Evolutionary conservation across 2,888 invertebrate genomes (phyloP).

Genomic region (Allolobophora icterica): DNA sequence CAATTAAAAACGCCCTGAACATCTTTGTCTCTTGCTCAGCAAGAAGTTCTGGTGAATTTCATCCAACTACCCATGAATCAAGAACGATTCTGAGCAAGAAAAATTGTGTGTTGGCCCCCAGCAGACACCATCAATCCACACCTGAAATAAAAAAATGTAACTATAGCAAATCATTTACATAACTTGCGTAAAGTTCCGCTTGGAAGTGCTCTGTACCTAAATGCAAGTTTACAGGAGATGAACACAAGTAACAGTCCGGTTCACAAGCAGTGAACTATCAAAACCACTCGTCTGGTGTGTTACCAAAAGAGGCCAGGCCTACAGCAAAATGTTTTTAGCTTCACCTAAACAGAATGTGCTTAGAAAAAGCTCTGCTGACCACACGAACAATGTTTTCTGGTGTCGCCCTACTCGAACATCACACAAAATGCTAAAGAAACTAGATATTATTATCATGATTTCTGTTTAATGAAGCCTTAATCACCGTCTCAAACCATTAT

Average conservation of each 20-base stretch:
- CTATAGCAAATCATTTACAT: background rate
- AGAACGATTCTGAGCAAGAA: constrained; percentile 41
- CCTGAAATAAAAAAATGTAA: constrained; percentile 36
- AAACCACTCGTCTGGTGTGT: no score
- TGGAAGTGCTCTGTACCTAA: background rate
- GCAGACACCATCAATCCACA: constrained; percentile 45
- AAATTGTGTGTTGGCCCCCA: constrained; percentile 49
- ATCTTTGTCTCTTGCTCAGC: background rate
- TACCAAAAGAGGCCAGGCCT: no score
- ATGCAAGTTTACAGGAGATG: no score
- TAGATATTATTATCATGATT: no score
- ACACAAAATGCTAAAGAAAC: background rate
- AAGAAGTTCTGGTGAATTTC: background rate
- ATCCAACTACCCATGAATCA: background rate
- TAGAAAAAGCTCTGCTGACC: background rate
- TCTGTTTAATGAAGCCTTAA: no score
- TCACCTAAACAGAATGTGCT: background rate
- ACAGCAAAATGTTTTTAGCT: no score
- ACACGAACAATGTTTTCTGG: background rate
- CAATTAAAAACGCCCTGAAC: background rate
- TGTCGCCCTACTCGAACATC: background rate
- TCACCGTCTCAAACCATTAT: no score
- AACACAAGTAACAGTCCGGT: background rate
- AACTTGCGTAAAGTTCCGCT: background rate
- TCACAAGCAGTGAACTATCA: no score